phyloP scores from a whole-genome alignment of 2,797 vertebrate species.

The Helicolenus hilgendorfi region DNA sequence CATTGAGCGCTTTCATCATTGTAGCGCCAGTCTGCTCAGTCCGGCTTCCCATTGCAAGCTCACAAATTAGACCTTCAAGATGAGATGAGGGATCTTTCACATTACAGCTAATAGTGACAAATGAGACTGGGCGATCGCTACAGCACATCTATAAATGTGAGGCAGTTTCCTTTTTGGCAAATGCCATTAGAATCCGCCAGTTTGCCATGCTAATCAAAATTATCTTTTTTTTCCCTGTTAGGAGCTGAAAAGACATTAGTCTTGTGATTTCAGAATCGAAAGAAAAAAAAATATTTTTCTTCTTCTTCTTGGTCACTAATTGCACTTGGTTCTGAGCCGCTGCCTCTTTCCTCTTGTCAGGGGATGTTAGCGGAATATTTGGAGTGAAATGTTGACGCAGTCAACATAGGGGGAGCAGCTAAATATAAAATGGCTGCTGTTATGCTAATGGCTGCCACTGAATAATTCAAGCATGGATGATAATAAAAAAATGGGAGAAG shows the following conservation, averaged over 20 bases:
- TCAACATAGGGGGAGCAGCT: conserved; percentile 87
- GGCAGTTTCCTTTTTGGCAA: conserved; percentile 68
- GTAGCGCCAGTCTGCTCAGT: conserved; percentile 56
- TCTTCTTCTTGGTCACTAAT: conserved; percentile 85
- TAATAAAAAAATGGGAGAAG: conserved; percentile 85
- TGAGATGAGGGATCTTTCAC: conserved; percentile 85
- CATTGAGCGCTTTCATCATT: conserved; percentile 75
- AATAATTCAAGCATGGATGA: conserved; percentile 94
- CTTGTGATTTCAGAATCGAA: conserved; percentile 71
- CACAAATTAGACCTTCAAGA: conserved; percentile 85
- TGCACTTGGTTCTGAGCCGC: conserved; percentile 86
- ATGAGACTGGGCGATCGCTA: conserved; percentile 70
- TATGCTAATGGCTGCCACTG: conserved; percentile 91
- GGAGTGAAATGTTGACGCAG: conserved; percentile 88
- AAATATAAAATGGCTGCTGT: conserved; percentile 92
- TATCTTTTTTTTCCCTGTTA: conserved; percentile 44
- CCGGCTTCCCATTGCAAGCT: conserved; percentile 74
- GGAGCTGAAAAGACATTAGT: conserved; percentile 68
- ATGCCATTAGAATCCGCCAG: conserved; percentile 62
- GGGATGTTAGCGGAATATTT: conserved; percentile 77
- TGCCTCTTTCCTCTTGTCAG: conserved; percentile 81
- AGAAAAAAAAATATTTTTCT: conserved; percentile 29
- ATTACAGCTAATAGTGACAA: conserved; percentile 86
- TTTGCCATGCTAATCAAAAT: conserved; percentile 76
- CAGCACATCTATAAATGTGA: conserved; percentile 61